Conservation (phyloP, 2,888 invertebrate species). For the Sialis fuliginosa region DNA sequence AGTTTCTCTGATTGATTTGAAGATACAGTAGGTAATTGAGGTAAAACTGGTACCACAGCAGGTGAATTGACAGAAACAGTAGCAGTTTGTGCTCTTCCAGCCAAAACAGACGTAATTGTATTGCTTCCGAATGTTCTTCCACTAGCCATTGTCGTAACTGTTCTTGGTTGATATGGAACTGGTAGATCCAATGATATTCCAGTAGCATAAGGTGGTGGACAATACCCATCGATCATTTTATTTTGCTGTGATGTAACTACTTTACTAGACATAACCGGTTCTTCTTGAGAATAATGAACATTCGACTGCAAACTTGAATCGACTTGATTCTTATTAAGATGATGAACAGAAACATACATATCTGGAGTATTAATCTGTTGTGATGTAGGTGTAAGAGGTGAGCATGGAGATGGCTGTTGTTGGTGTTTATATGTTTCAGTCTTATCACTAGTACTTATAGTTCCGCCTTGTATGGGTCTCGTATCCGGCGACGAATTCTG, state of each 20-base stretch:
- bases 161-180: slow-evolving; percentile 19
- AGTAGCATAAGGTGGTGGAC: slow-evolving; percentile 21
- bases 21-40: slow-evolving; percentile 18
- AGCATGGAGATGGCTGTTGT: slow-evolving; percentile 36
- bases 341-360: background rate
- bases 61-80: slow-evolving; percentile 57
- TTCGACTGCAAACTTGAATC: background rate
- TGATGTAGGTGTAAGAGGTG: slow-evolving; percentile 16
- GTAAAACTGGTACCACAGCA: slow-evolving; percentile 24
- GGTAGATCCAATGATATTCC: slow-evolving; percentile 10
- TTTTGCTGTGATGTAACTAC: background rate
- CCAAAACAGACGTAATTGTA: slow-evolving; percentile 64
- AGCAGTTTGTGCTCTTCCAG: slow-evolving; percentile 56
- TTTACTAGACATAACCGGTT: background rate
- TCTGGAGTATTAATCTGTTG: slow-evolving; percentile 1
- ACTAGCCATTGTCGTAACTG: slow-evolving; percentile 47
- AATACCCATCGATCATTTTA: slow-evolving; percentile 18
- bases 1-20: slow-evolving; percentile 2
- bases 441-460: slow-evolving; percentile 68
- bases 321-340: background rate
- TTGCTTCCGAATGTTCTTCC: slow-evolving; percentile 62
- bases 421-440: slow-evolving; percentile 41
- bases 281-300: background rate
- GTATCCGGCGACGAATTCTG: slow-evolving; percentile 33
- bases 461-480: slow-evolving; percentile 67